Evolutionary conservation across 2,888 invertebrate species (phyloP).

Genomic region (Eilema depressum): DNA sequence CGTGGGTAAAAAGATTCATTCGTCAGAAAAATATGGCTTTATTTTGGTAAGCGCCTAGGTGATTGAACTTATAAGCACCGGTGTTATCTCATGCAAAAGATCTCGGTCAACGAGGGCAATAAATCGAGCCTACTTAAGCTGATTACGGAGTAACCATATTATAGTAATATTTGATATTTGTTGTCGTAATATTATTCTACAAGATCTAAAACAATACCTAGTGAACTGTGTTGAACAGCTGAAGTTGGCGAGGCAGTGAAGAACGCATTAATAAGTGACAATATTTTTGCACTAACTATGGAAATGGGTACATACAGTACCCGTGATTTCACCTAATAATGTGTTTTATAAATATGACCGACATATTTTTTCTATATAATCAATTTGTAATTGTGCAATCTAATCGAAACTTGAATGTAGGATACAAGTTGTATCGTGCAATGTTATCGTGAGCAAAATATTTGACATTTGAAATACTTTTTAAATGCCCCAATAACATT

Average conservation of each 20-base stretch:
- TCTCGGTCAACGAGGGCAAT: neutral
- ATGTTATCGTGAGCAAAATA: too few relatives aligned
- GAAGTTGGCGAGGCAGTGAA: neutral
- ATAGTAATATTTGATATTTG: neutral
- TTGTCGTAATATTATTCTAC: neutral
- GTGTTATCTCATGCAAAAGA: neutral
- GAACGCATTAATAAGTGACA: too few relatives aligned
- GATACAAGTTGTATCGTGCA: too few relatives aligned
- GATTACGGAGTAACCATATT: neutral
- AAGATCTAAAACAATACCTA: neutral
- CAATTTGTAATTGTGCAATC: too few relatives aligned
- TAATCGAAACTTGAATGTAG: too few relatives aligned
- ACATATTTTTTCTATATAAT: too few relatives aligned
- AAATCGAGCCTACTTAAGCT: neutral
- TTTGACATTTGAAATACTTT: too few relatives aligned
- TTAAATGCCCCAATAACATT: neutral
- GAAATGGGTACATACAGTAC: too few relatives aligned
- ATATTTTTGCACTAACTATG: neutral
- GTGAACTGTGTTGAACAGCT: neutral
- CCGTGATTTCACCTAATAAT: too few relatives aligned
- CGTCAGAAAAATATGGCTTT: neutral
- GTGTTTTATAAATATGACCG: too few relatives aligned
- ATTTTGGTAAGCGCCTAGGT: neutral
- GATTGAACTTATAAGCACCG: neutral
- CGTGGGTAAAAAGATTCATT: slow-evolving; percentile 1